These are phyloP conservation scores for Littorina saxatilis DNA, from an alignment of 1,140 invertebrate genomes.

Conservation along the genomic window DNA sequence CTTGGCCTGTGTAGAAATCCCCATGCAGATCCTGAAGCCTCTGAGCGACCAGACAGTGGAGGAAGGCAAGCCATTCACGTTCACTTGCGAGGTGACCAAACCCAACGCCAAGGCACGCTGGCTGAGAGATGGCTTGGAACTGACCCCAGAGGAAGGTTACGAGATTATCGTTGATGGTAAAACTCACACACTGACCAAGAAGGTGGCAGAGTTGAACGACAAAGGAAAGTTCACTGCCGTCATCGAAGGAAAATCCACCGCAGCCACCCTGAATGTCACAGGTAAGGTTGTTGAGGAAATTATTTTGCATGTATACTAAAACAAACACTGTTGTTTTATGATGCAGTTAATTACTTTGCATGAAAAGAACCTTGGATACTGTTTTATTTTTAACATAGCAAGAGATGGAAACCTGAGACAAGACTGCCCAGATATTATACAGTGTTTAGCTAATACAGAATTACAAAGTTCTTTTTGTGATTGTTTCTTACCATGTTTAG, in stretches of 20 bases:
- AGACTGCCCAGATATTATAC: too few species aligned
- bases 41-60: constrained; percentile 62
- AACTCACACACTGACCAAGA: constrained; percentile 69
- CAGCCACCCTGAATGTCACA: constrained; percentile 63
- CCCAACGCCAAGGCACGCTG: constrained; percentile 95
- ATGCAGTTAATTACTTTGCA: too few species aligned
- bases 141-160: constrained; percentile 52
- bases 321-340: too few species aligned
- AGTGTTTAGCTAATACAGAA: too few species aligned
- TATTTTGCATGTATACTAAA: too few species aligned
- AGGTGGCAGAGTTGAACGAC: constrained; percentile 66
- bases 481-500: too few species aligned
- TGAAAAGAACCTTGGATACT: too few species aligned
- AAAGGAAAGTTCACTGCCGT: constrained; percentile 67
- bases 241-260: constrained; percentile 57
- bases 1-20: constrained; percentile 62
- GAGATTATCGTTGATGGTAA: constrained; percentile 60
- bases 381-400: too few species aligned
- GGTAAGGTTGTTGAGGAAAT: too few species aligned
- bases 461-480: too few species aligned
- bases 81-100: constrained; percentile 89
- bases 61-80: constrained; percentile 63
- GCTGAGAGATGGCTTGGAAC: constrained; percentile 86
- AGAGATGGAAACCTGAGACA: too few species aligned
- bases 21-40: constrained; percentile 64